Conservation (phyloP, 2,888 invertebrate genomes). For the Steromphala cineraria region DNA sequence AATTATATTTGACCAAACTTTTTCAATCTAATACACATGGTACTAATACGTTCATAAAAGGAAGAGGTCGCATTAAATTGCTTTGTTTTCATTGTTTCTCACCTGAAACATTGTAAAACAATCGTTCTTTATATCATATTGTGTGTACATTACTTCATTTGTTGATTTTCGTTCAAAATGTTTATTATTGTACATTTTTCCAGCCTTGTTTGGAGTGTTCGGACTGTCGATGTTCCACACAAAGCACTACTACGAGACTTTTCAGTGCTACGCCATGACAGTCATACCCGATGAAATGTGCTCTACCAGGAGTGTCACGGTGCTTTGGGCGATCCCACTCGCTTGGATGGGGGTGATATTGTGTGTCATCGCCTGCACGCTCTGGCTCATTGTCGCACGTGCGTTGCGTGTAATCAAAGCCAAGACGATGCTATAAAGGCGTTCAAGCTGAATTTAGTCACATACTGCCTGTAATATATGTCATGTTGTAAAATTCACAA, state of each 20-base stretch:
- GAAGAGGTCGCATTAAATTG: too few relatives aligned
- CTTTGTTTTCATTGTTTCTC: too few relatives aligned
- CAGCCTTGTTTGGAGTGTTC: conserved; percentile 93
- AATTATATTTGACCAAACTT: too few relatives aligned
- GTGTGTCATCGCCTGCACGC: conserved; percentile 87
- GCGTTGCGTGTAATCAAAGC: conserved; percentile 83
- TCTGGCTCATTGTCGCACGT: conserved; percentile 92
- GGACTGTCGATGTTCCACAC: conserved; percentile 94
- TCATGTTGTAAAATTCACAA: too few relatives aligned
- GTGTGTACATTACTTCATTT: too few relatives aligned
- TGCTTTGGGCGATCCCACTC: conserved; percentile 76
- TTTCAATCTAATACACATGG: too few relatives aligned
- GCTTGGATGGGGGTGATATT: conserved; percentile 86
- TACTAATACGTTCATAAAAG: too few relatives aligned
- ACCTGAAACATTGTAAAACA: too few relatives aligned
- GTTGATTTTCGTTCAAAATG: too few relatives aligned
- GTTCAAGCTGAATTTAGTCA: neutral
- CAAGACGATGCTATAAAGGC: conserved; percentile 64
- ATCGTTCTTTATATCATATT: too few relatives aligned
- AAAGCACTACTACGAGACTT: conserved; percentile 80
- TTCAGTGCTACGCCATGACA: conserved; percentile 58
- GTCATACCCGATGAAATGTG: conserved; percentile 80
- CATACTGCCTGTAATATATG: neutral
- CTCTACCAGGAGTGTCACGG: conserved; percentile 61
- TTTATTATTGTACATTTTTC: conserved; percentile 26